Evolutionary conservation across 2,797 vertebrate species (phyloP).

Genomic region (Bradypodion ventrale): DNA sequence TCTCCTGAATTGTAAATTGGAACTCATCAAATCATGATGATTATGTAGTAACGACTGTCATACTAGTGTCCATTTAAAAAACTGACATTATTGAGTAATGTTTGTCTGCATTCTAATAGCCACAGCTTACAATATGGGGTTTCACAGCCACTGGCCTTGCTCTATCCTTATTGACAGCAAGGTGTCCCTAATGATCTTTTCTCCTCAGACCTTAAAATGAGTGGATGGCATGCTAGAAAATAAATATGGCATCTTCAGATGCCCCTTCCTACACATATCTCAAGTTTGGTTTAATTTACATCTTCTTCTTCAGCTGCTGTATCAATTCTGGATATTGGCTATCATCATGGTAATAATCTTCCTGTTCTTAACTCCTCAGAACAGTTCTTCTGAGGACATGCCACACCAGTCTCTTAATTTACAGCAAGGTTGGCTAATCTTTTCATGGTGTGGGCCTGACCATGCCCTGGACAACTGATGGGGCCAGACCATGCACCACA

Average conservation of each 20-base stretch:
- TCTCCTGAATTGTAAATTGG: conserved; percentile 47
- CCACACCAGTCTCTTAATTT: too few species aligned
- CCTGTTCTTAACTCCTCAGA: too few species aligned
- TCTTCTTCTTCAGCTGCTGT: too few species aligned
- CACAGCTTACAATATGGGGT: background rate
- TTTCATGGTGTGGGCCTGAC: too few species aligned
- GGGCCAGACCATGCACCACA: too few species aligned
- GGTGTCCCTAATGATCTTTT: background rate
- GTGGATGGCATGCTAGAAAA: background rate
- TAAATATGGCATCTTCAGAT: background rate
- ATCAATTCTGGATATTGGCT: too few species aligned
- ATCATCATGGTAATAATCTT: too few species aligned
- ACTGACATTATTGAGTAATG: conserved; percentile 10
- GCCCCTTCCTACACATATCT: background rate
- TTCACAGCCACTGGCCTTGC: background rate
- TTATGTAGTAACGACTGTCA: conserved; percentile 39
- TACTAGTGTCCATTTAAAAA: conserved; percentile 27
- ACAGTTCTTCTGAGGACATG: too few species aligned
- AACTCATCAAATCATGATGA: conserved; percentile 26
- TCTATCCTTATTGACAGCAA: background rate
- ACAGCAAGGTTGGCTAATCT: too few species aligned
- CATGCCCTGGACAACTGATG: too few species aligned
- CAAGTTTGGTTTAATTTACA: background rate
- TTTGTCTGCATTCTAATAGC: background rate
- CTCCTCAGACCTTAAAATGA: background rate